Base-by-base conservation (phyloP, 2,113 vertebrate species). In the Tenrec ecaudatus region DNA sequence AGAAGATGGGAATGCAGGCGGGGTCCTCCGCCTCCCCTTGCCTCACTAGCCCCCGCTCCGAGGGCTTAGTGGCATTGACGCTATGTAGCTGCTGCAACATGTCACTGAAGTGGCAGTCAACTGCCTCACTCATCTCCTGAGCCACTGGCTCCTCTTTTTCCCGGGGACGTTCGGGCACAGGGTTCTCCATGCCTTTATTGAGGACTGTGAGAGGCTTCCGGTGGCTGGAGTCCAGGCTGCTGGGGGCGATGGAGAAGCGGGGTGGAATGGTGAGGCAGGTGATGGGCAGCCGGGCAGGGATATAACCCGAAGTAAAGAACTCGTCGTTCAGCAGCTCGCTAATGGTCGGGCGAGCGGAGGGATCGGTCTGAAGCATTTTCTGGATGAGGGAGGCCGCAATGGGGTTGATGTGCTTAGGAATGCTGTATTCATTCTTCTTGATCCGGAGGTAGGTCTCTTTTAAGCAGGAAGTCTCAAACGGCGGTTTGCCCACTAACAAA, bases 1-100 rank as follows among this genome's bases (percentile, higher is more conserved):
- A 99, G 98, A 99, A 99, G 97, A 99, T 99, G 83, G 99, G 99
- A 94, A 99, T 98, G 91, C 99, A 99, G 31, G 99, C 99, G 0
- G 99, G 99, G 86, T 99, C 99, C 95, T 99, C 99, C 0, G 99
- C 99, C 96, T 99, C 99, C 95, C 99, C 99, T 98, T 99, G 99
- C 31, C 98, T 97, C 78, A 99, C 94, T 6, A 98, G 8, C 0
- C 95, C 87, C 76, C 98, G 98, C 89, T 99, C 99, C 0, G 98
- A 98, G 0, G 99, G 99, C 79, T 98, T 99, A 89, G 98, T 97
- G 0, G 98, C 95, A 0, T 99, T 99, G 90, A 99, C 95, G 0
- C 96, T 97, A 11, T 97, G 98, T 60, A 99, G 97, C 96, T 99
- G 99, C 97, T 98, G 98, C 78, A 99, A 89, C 98, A 99, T 96